Evolutionary conservation across 2,797 vertebrate genomes (phyloP), one percentile per base, ranked within the genome.

Genomic region (Poliocrania exsul): DNA sequence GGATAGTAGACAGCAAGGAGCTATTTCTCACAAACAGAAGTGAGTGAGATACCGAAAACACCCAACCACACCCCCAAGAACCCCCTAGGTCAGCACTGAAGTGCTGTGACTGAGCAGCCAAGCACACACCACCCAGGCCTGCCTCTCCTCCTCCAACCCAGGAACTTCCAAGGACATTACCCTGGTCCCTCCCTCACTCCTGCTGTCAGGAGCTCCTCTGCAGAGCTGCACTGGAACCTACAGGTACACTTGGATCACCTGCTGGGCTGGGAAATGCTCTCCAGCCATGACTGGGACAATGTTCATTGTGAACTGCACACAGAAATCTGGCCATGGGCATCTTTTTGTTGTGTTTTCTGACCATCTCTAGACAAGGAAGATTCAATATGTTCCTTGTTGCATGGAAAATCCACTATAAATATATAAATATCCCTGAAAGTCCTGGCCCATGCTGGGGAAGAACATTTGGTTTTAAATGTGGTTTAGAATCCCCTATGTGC

Each of bases 41-140:
- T 4, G 26, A 20, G 14, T 1, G 33, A 65, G 67, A 54, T 4
- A 25, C 15, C 37, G 44, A 51, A 73, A 23, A 35, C 25, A 9
- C 9, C 16, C 15, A 37, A n/a, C 0, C 3, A 14, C 9, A 16
- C 2, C 6, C 17, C 69, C 23, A 40, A 33, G 8, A 6, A 12
- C 8, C 5, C 4, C 10, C 20, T 29, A 19, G 21, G 10, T 33
- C 23, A 53, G 47, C 8, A 0, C 10, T 40, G 42, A 17, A 21
- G 54, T 9, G 26, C 42, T 4, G 20, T 19, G 23, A 5, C 35
- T 7, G 67, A 26, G 40, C 57, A 14, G 18, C 6, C 29, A 20
- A 25, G 7, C 42, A 2, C 16, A 15, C 16, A 2, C 5, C 9
- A 0, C 0, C 7, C 40, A 11, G 25, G 5, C 61, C 38, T 61